phyloP scores from a whole-genome alignment of 2,113 vertebrate genomes.

The Crotalus viridis region DNA sequence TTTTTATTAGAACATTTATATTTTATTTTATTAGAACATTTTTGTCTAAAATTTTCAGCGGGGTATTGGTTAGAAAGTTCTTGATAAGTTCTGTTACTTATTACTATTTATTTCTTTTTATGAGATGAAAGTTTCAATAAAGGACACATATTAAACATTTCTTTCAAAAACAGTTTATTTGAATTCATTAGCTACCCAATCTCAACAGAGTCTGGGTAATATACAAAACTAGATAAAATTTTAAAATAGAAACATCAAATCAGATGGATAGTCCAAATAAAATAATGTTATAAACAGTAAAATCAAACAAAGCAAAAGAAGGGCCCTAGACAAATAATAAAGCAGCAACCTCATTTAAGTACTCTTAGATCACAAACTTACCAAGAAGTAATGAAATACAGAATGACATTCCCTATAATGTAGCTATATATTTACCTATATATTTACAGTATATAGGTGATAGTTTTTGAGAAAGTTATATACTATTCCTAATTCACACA shows the following conservation, averaged over 20 bases:
- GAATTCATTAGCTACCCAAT: not conserved
- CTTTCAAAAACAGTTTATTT: conserved; percentile 22
- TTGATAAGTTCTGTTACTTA: conserved; percentile 66
- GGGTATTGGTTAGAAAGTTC: conserved; percentile 64
- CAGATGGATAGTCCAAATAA: not conserved
- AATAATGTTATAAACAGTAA: not conserved
- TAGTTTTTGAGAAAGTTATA: not conserved
- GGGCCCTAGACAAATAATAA: too few relatives aligned
- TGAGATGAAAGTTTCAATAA: conserved; percentile 43
- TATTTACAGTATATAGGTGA: not conserved
- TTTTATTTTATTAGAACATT: conserved; percentile 54
- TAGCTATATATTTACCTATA: not conserved
- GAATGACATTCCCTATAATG: conserved; percentile 25
- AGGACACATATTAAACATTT: conserved; percentile 41
- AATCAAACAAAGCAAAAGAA: not conserved
- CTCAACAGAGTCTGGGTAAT: not conserved
- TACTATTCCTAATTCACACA: not conserved
- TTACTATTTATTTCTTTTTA: conserved; percentile 56
- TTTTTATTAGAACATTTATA: too few relatives aligned
- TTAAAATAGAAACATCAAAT: not conserved
- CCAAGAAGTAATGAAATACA: conserved; percentile 38
- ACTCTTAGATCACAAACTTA: not conserved
- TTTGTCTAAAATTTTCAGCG: conserved; percentile 58
- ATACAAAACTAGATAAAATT: not conserved
- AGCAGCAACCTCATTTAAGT: not conserved